Base-by-base conservation (phyloP, 2,888 invertebrate species). In the Drosophila subsilvestris region DNA sequence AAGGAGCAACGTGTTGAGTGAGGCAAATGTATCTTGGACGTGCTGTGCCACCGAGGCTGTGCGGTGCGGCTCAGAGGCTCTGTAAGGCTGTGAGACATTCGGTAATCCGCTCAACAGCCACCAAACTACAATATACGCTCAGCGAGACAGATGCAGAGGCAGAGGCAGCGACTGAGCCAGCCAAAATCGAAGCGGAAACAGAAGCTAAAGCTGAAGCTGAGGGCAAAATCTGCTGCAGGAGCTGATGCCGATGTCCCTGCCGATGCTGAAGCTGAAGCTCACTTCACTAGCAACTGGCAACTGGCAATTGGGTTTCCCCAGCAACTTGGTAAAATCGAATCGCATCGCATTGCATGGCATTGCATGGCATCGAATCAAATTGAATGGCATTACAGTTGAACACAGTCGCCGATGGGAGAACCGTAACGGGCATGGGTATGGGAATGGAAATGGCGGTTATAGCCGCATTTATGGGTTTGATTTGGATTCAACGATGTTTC, bases 1-100 rank as follows among this genome's bases (percentile, higher is more conserved):
- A 51, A 44, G 32, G 53, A 47, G 60, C 69, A 78, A 80, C 70
- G 80, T 72, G 82, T 76, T 74, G 75, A 65, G 72, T 70, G 78
- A 85, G 76, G 82, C 80, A 85, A 82, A 88, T 78, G 79, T 80
- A 78, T 83, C 81, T 76, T 74, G 86, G 82, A 86, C 86, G 88
- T 86, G 82, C 74, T 75, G 79, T 55, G 80, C 37, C 37, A 37
- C 37, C 37, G 37, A 37, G 37, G n/a, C 32, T 12, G 12, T 32
- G 29, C 32, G 32, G 5, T 32, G 12, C 32, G 12, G 12, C 12
- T 32, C 32, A 1, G 32, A 32, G 37, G 37, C 37, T 37, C 37
- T 14, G 14, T 14, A 37, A 48, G 72, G 80, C 62, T 68, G 59
- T 37, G 65, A 63, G 70, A 53, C 63, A 72, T 43, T 76, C 65